phyloP scores from a whole-genome alignment of 2,113 vertebrate species.

The Danionella cerebrum region DNA sequence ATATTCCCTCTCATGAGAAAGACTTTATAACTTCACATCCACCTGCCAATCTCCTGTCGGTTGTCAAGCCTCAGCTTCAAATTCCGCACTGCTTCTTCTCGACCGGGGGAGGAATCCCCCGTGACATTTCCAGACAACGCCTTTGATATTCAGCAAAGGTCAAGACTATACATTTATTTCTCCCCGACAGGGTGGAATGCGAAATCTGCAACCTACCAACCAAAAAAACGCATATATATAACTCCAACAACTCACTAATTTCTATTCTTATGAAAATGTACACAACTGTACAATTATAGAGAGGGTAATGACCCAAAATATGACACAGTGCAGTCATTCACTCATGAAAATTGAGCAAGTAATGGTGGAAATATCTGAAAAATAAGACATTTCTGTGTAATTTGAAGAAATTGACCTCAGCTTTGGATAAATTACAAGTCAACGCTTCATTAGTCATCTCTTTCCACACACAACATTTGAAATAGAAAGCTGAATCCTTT shows the following conservation, averaged over 20 bases:
- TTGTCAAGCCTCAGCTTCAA: constrained; percentile 25
- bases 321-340: not conserved
- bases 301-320: no score
- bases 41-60: constrained; percentile 17
- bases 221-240: constrained; percentile 8
- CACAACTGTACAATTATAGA: no score
- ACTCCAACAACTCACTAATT: not conserved
- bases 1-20: constrained; percentile 3
- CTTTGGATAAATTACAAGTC: not conserved
- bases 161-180: constrained; percentile 27
- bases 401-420: not conserved
- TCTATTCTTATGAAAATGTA: not conserved
- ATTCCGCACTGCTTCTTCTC: constrained; percentile 16
- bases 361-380: no score
- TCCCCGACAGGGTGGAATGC: not conserved
- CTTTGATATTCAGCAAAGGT: constrained; percentile 41
- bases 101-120: constrained; percentile 13
- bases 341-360: not conserved
- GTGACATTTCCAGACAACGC: constrained; percentile 44
- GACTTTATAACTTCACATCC: constrained; percentile 28
- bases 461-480: not conserved
- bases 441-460: not conserved
- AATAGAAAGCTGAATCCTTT: constrained; percentile 55
- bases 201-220: constrained; percentile 9
- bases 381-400: not conserved